Conservation (phyloP, 2,888 invertebrate genomes). For the Coelinius sp. region DNA sequence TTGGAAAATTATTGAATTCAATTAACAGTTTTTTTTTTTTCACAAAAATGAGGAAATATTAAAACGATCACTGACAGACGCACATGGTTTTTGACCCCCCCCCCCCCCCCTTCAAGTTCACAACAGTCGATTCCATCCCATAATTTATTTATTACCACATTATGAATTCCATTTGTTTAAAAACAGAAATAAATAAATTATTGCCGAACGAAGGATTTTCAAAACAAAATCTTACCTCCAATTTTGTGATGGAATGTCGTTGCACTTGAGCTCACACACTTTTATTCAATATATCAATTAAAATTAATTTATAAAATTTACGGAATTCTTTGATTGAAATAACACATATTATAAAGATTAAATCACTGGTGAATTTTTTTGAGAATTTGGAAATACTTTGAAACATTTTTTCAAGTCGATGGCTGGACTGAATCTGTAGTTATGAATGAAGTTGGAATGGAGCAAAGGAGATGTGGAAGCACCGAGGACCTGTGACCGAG, state of each 20-base stretch:
- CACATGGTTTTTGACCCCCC: no score
- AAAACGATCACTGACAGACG: no score
- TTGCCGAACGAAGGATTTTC: not conserved
- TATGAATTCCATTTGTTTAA: not conserved
- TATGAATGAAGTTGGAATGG: conserved; percentile 4
- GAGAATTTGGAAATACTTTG: not conserved
- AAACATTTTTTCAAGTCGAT: not conserved
- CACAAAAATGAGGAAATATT: not conserved
- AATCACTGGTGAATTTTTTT: not conserved
- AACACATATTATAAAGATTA: not conserved
- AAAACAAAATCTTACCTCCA: not conserved
- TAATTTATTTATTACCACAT: no score
- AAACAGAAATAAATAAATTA: not conserved
- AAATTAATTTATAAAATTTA: not conserved
- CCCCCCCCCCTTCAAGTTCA: no score
- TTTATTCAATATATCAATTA: not conserved
- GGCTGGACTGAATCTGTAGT: not conserved
- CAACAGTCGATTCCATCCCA: no score
- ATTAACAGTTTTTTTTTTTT: not conserved
- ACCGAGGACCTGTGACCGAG: conserved; percentile 41
- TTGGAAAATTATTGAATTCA: not conserved
- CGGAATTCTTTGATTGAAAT: conserved; percentile 2
- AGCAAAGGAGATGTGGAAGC: conserved; percentile 33
- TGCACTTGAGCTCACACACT: not conserved
- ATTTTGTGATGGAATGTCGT: not conserved